Conservation (phyloP, 2,113 vertebrate species). For the Empidonax alnorum region DNA sequence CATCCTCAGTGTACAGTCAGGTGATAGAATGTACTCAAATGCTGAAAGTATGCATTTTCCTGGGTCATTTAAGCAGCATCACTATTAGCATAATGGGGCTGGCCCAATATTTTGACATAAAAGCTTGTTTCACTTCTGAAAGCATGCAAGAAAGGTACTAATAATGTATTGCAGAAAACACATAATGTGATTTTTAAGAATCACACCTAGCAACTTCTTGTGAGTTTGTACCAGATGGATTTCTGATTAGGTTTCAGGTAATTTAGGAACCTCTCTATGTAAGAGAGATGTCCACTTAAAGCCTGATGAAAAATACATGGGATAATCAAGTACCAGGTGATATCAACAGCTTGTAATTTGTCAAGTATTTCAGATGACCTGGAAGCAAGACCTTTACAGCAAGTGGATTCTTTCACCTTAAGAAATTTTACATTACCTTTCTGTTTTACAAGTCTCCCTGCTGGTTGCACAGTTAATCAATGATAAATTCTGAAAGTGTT, state of each 20-base stretch:
- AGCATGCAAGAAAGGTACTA: background rate
- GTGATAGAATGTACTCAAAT: background rate
- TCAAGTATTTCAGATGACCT: background rate
- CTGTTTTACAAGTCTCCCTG: background rate
- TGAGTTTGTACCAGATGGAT: background rate
- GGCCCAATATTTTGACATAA: background rate
- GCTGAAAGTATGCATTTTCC: background rate
- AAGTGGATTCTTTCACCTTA: background rate
- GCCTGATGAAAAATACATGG: background rate
- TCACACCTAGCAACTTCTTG: background rate
- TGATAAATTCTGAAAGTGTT: background rate
- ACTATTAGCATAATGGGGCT: background rate
- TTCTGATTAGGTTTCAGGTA: slow-evolving; percentile 15
- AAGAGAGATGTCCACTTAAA: background rate
- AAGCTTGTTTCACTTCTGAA: background rate
- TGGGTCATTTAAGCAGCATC: background rate
- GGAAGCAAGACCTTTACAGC: background rate
- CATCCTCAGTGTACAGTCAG: background rate
- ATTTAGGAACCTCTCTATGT: background rate
- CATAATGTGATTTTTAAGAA: slow-evolving; percentile 15
- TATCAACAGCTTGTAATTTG: background rate
- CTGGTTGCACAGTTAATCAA: background rate
- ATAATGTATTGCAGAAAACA: slow-evolving; percentile 32
- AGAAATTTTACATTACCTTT: background rate
- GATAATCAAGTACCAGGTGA: background rate